Evolutionary conservation across 64 coral and sea anemone species (phyloP).

Genomic region (Cladopsammia gracilis): DNA sequence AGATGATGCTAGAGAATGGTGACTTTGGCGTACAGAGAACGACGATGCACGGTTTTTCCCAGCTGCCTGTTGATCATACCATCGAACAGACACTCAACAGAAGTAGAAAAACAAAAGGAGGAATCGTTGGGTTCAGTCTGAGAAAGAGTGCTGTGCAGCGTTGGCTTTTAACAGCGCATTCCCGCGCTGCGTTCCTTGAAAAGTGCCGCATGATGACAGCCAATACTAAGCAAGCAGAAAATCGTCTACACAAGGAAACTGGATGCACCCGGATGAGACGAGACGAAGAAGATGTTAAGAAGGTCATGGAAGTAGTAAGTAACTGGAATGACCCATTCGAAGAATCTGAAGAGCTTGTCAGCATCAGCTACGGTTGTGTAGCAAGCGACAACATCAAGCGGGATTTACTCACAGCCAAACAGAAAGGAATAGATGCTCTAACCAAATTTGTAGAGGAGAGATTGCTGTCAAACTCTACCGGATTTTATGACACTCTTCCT

Average conservation of each 20-base stretch:
- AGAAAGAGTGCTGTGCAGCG: constrained; percentile 56
- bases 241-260: constrained; percentile 17
- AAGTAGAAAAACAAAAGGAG: constrained; percentile 63
- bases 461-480: background rate
- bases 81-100: constrained; percentile 61
- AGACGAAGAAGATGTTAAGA: constrained; percentile 46
- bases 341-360: constrained; percentile 37
- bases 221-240: constrained; percentile 17
- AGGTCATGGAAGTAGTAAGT: constrained; percentile 48
- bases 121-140: constrained; percentile 56
- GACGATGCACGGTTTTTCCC: constrained; percentile 24
- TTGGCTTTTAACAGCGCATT: constrained; percentile 57
- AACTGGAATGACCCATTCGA: constrained; percentile 37
- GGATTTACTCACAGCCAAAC: constrained; percentile 24
- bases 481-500: constrained; percentile 13
- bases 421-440: constrained; percentile 33
- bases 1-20: background rate
- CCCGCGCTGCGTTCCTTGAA: constrained; percentile 32
- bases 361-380: constrained; percentile 39
- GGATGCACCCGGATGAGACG: background rate
- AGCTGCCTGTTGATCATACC: constrained; percentile 41
- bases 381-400: background rate
- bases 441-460: constrained; percentile 17
- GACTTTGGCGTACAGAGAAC: constrained; percentile 57
- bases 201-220: constrained; percentile 44